Conservation (phyloP, 1,140 invertebrate genomes). For the Tetramorium alpestre region DNA sequence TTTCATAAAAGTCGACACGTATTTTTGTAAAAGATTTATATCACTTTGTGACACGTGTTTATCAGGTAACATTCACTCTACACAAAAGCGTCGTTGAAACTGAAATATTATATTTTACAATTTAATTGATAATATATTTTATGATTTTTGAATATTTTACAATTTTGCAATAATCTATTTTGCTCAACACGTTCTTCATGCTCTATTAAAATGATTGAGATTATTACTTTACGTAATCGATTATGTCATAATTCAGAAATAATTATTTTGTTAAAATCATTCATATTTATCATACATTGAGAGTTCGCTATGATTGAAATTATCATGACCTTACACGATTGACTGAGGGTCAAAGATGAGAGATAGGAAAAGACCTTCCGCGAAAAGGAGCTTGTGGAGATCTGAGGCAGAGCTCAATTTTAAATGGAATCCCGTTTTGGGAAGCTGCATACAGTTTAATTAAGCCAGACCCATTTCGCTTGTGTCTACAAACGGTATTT, state of each 20-base stretch:
- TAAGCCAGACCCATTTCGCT: constrained; percentile 68
- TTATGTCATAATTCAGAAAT: not conserved
- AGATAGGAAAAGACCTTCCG: not conserved
- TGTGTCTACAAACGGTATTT: constrained; percentile 64
- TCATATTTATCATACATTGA: not conserved
- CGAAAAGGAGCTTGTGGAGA: constrained; percentile 14
- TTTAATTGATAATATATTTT: no score
- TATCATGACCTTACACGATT: not conserved
- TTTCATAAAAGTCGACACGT: not conserved
- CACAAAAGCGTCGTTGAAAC: not conserved
- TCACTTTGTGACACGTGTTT: not conserved
- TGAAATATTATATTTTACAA: not conserved
- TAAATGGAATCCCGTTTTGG: constrained; percentile 48
- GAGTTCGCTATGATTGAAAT: not conserved
- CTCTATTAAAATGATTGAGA: not conserved
- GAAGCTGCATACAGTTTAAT: constrained; percentile 65
- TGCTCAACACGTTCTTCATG: not conserved
- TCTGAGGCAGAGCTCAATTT: constrained; percentile 9
- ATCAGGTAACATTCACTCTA: not conserved
- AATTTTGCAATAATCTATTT: not conserved
- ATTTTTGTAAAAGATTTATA: not conserved
- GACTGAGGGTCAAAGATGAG: constrained; percentile 6
- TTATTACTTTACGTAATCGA: not conserved
- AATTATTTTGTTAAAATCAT: not conserved
- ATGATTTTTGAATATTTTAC: no score